Base-by-base conservation (phyloP, 2,888 invertebrate species). In the Rhodophaea formosa region DNA sequence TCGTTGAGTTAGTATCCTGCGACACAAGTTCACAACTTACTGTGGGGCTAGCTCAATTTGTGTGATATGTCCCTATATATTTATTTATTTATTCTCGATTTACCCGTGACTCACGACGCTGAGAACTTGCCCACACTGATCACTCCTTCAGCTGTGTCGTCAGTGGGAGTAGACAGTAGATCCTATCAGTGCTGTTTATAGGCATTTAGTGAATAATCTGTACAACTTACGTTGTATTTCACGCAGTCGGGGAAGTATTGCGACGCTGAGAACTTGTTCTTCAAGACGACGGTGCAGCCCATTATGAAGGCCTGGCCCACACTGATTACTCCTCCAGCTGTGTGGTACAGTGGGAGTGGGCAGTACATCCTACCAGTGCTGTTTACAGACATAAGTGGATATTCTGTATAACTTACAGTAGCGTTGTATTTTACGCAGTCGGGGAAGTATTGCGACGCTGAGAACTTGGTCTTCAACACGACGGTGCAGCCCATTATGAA, bases 271-370 rank as follows among this genome's bases (percentile, higher is more conserved):
- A 99, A 99, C 86, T 98, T 99, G 70, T 94, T n/a, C 53, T 96
- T 93, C 52, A 99, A 93, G 0, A 96, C 96, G 52, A 97, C 94
- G 0, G 97, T 96, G 59, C 95, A 94, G 10, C 99, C 99, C 82
- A 93, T 95, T 56, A 95, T 86, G 59, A 96, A 69, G 54, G 23
- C 23, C 5, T 97, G 97, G 0, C 98, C 97, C 49, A 95, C 92
- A 57, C 96, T 95, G 88, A 98, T 94, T 57, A 97, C 93, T 8
- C 98, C 98, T 14, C 98, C 98, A 0, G 98, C 97, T 0, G 98
- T 97, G 82, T 99, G 99, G 84, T 99, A 99, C n/a, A 99, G 91
- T 0, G 99, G 99, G 66, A 99, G 91, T 0, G 98, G 95, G 16
- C 96, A 96, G 83, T 99, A 32, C 5, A 32, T 10, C 32, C 3